A percentile compares a stretch with the other conserved stretches of the same genome.
Evolutionary conservation across 2,888 invertebrate species (phyloP).

Genomic region (Orgyia antiqua): DNA sequence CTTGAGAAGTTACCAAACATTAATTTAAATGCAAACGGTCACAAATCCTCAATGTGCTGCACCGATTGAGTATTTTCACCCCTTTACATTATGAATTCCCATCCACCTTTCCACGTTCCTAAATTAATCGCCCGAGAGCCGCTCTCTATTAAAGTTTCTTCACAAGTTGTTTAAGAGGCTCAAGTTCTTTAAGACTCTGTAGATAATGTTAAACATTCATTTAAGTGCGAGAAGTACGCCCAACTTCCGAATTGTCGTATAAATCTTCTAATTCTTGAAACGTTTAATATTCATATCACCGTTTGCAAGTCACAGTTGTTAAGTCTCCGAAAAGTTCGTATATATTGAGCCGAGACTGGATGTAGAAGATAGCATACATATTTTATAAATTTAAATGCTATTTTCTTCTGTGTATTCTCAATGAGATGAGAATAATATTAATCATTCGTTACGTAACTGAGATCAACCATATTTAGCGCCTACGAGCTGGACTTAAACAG

Average conservation of each 20-base stretch:
- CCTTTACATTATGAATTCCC: constrained; percentile 70
- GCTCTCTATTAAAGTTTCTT: constrained; percentile 74
- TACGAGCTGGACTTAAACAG: too few species aligned
- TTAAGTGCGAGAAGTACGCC: constrained; percentile 59
- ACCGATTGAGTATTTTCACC: constrained; percentile 41
- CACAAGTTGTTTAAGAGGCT: constrained; percentile 70
- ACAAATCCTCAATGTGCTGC: constrained; percentile 20
- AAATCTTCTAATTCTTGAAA: constrained; percentile 73
- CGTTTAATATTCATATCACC: constrained; percentile 78
- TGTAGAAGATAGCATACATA: constrained; percentile 27
- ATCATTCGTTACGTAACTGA: neutral
- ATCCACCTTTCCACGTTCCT: constrained; percentile 63
- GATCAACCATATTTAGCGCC: too few species aligned
- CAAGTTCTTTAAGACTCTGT: constrained; percentile 65
- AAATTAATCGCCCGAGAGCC: constrained; percentile 75
- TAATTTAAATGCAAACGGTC: constrained; percentile 16
- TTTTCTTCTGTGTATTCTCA: neutral
- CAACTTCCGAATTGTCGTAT: constrained; percentile 68
- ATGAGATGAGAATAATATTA: neutral
- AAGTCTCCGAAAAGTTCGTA: constrained; percentile 15
- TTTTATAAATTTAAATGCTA: neutral
- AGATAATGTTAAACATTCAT: constrained; percentile 79
- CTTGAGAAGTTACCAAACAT: too few species aligned
- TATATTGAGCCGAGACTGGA: neutral
- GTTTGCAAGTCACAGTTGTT: constrained; percentile 28